A percentile compares a stretch with the other conserved stretches of the same genome.
These are phyloP conservation scores for Mus pahari DNA, from an alignment of 2,113 vertebrate species.

Conservation along the genomic window DNA sequence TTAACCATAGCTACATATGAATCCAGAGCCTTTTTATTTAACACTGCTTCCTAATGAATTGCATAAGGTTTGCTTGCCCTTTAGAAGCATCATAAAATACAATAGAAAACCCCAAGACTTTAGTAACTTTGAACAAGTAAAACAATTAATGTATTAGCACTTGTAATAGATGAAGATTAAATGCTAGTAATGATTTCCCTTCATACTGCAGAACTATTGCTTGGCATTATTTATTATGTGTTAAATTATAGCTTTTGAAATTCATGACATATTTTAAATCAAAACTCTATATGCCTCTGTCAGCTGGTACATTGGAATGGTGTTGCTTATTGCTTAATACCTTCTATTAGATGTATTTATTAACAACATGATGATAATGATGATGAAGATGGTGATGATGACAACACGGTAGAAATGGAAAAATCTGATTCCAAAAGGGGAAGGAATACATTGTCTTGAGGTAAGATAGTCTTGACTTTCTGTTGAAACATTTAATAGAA, in stretches of 20 bases:
- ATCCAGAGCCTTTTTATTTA: not conserved
- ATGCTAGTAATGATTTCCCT: not conserved
- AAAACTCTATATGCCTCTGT: conserved; percentile 20
- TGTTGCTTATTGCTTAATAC: conserved; percentile 73
- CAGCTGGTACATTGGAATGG: not conserved
- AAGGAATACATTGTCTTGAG: conserved; percentile 77
- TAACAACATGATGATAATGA: conserved; percentile 82
- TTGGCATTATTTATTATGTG: conserved; percentile 31
- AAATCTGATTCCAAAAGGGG: conserved; percentile 80
- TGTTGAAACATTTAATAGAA: conserved; percentile 83
- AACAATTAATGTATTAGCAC: conserved; percentile 51
- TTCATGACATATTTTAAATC: conserved; percentile 42
- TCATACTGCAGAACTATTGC: not conserved
- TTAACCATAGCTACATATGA: not conserved
- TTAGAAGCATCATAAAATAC: not conserved
- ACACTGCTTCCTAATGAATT: not conserved
- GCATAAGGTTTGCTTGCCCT: not conserved
- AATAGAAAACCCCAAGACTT: not conserved
- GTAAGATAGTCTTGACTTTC: conserved; percentile 77
- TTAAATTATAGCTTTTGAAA: conserved; percentile 5
- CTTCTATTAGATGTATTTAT: conserved; percentile 82
- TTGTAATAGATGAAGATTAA: conserved; percentile 39
- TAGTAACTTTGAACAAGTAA: conserved; percentile 50
- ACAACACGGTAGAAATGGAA: conserved; percentile 81
- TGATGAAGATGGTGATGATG: conserved; percentile 82